A percentile compares a stretch with the other conserved stretches of the same genome.
phyloP scores from a whole-genome alignment of 2,797 vertebrate genomes.

The Garrulus glandarius region DNA sequence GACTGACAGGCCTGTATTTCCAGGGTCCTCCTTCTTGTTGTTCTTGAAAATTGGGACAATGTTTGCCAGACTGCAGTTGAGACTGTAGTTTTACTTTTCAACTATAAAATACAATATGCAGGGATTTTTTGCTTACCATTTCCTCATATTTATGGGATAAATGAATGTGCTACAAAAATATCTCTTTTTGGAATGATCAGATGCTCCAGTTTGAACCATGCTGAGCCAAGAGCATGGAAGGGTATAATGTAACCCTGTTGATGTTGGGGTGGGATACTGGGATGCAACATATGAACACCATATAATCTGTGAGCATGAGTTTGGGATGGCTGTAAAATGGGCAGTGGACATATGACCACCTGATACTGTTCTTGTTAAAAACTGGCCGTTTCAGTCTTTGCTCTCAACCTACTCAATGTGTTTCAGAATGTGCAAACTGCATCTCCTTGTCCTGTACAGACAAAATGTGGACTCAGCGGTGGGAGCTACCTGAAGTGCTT shows the following conservation, averaged over 20 bases:
- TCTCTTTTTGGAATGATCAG: background rate
- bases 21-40: background rate
- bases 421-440: background rate
- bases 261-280: background rate
- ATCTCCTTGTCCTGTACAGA: background rate
- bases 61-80: background rate
- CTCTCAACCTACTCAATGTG: background rate
- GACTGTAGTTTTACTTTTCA: background rate
- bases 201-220: background rate
- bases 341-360: background rate
- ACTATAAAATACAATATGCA: background rate
- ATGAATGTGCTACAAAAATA: background rate
- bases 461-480: background rate
- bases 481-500: background rate
- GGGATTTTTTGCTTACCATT: background rate
- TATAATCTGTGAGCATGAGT: background rate
- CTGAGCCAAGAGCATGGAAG: background rate
- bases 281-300: background rate
- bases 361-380: background rate
- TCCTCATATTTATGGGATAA: background rate
- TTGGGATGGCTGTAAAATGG: background rate
- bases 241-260: background rate
- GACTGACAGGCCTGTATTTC: background rate
- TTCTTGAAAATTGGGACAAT: background rate
- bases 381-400: background rate